phyloP scores from a whole-genome alignment of 2,113 vertebrate genomes.

The Actenoides lindsayi region DNA sequence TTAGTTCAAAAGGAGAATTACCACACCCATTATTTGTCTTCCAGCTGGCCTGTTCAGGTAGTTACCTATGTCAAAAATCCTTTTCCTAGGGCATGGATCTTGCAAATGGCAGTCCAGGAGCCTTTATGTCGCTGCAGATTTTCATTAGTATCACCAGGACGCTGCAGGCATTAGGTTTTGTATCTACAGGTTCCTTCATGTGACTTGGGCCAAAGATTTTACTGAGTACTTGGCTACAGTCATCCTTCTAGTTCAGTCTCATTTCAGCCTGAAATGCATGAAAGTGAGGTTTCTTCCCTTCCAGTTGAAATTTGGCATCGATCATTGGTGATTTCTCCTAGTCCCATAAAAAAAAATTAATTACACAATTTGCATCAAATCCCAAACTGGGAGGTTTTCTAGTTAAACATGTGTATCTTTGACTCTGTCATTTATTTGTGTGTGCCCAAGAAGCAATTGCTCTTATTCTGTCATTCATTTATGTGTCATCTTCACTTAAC shows the following conservation, averaged over 20 bases:
- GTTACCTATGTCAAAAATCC: neutral
- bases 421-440: neutral
- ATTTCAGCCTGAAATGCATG: neutral
- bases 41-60: neutral
- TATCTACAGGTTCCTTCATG: neutral
- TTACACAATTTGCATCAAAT: neutral
- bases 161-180: neutral
- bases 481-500: neutral
- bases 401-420: neutral
- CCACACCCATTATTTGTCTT: neutral
- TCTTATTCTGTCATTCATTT: neutral
- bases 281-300: neutral
- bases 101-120: neutral
- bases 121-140: neutral
- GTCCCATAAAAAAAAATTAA: neutral
- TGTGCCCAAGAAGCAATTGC: neutral
- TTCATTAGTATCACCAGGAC: neutral
- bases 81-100: neutral
- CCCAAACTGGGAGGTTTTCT: neutral
- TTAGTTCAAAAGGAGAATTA: neutral
- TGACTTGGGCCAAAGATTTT: neutral
- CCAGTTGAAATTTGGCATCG: neutral
- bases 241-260: neutral
- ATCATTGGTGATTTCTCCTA: neutral
- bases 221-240: neutral